These are phyloP conservation scores for Selenia dentaria DNA, from an alignment of 2,888 invertebrate species.

Conservation along the genomic window DNA sequence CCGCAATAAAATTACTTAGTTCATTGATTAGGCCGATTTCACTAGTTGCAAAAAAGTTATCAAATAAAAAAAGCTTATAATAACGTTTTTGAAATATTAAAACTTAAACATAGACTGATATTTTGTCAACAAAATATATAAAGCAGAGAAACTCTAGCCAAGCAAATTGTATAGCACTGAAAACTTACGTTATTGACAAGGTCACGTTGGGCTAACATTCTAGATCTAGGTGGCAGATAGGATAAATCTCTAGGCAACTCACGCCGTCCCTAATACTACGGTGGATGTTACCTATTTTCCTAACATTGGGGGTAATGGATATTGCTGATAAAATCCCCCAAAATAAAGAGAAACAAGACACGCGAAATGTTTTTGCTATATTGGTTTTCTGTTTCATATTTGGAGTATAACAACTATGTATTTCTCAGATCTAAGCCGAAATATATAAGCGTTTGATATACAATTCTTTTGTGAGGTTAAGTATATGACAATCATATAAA, in stretches of 20 bases:
- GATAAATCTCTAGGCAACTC: slow-evolving; percentile 44
- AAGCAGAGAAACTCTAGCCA: background rate
- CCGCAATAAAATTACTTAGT: too few species aligned
- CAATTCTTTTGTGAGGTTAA: too few species aligned
- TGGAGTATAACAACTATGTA: background rate
- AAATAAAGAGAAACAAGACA: slow-evolving; percentile 17
- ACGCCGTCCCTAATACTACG: slow-evolving; percentile 29
- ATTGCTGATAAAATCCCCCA: slow-evolving; percentile 27
- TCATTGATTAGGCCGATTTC: too few species aligned
- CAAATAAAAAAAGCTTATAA: too few species aligned
- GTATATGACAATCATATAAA: too few species aligned
- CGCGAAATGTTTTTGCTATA: slow-evolving; percentile 17
- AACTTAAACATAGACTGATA: too few species aligned
- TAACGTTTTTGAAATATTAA: too few species aligned
- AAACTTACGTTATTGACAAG: slow-evolving; percentile 42
- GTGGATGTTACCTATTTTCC: slow-evolving; percentile 27
- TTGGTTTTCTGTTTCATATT: background rate
- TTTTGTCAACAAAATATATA: background rate
- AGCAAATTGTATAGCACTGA: slow-evolving; percentile 18
- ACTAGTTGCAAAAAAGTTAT: too few species aligned
- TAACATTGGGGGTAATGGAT: slow-evolving; percentile 29
- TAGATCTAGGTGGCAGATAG: slow-evolving; percentile 51
- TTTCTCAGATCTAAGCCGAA: too few species aligned
- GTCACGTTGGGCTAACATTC: slow-evolving; percentile 40
- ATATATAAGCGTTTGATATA: too few species aligned